A percentile compares a stretch with the other conserved stretches of the same genome.
phyloP scores from a whole-genome alignment of 2,888 invertebrate species.

The Agrochola lota region DNA sequence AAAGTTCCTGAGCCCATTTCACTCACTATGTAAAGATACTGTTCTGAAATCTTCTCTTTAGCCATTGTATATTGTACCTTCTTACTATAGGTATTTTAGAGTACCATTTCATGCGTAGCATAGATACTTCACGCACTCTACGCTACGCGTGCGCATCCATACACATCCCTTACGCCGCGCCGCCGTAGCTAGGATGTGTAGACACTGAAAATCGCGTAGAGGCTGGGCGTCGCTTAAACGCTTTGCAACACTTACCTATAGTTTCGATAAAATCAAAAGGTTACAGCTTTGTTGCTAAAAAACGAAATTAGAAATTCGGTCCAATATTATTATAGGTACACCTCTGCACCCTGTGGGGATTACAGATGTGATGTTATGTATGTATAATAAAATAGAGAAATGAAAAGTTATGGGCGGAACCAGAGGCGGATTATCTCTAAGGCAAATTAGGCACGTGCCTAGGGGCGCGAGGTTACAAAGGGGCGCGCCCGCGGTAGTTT shows the following conservation, averaged over 20 bases:
- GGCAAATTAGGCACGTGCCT: no score
- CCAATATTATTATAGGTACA: background rate
- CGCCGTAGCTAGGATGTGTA: background rate
- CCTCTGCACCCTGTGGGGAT: no score
- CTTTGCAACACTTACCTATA: background rate
- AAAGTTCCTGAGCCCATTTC: conserved; percentile 3
- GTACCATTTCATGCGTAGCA: background rate
- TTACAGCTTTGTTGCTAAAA: background rate
- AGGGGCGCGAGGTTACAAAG: no score
- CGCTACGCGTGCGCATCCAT: background rate
- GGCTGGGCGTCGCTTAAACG: background rate
- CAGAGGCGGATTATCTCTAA: no score
- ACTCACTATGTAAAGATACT: background rate
- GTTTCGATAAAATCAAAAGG: background rate
- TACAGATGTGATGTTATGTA: background rate
- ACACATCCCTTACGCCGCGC: background rate
- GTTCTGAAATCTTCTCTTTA: background rate
- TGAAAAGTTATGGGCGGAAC: background rate
- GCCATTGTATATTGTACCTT: background rate
- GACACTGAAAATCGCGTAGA: conserved; percentile 4
- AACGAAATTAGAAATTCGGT: background rate
- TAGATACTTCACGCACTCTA: background rate
- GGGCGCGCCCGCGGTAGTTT: no score
- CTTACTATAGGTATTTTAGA: background rate
- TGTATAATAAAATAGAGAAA: background rate